These are phyloP conservation scores for Cyprinella venusta DNA, from an alignment of 2,797 vertebrate genomes.

Conservation along the genomic window DNA sequence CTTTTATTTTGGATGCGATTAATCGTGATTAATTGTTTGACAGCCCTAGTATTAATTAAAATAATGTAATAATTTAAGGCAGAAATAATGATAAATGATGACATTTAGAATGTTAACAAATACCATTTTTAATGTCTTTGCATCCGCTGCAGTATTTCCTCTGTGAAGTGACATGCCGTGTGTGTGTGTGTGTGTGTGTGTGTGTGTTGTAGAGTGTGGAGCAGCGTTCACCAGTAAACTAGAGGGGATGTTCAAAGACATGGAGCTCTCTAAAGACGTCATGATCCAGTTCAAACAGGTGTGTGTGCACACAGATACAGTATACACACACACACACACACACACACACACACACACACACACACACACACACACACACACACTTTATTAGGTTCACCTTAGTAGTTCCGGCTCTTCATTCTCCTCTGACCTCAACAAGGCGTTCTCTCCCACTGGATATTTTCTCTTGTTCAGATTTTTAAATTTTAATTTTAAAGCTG, in stretches of 20 bases:
- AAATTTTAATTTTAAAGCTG: too few species aligned
- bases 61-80: too few species aligned
- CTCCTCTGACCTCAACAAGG: too few species aligned
- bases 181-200: conserved; percentile 4
- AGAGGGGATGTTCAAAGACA: conserved; percentile 99
- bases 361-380: neutral
- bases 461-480: too few species aligned
- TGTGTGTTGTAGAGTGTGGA: conserved; percentile 87
- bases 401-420: too few species aligned
- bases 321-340: conserved; percentile 60
- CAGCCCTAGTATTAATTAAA: too few species aligned
- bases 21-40: too few species aligned
- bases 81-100: too few species aligned
- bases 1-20: too few species aligned
- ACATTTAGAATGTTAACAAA: too few species aligned
- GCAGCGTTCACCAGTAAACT: conserved; percentile 99
- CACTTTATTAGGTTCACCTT: neutral
- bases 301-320: neutral
- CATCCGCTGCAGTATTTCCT: neutral
- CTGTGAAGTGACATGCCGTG: neutral
- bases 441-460: too few species aligned
- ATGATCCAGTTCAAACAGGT: conserved; percentile 99
- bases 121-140: neutral
- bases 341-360: neutral
- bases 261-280: conserved; percentile 99